Conservation (phyloP, 2,113 vertebrate genomes). For the Colossoma macropomum region DNA sequence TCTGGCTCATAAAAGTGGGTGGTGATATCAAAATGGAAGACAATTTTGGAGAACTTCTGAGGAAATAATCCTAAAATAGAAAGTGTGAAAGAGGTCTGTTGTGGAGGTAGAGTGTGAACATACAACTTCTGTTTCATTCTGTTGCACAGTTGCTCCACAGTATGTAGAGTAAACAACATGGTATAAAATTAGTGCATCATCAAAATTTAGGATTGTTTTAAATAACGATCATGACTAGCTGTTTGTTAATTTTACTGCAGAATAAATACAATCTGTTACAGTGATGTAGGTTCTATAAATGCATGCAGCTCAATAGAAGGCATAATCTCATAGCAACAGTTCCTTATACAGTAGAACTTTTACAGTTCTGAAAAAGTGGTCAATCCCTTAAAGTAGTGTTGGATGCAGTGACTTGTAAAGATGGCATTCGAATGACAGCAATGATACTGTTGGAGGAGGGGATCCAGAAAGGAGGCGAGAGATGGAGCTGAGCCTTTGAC, state of each 20-base stretch:
- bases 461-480: neutral
- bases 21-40: slow-evolving; percentile 21
- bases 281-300: neutral
- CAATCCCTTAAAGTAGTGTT: neutral
- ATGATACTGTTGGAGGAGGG: neutral
- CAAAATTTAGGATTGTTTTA: neutral
- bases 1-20: slow-evolving; percentile 27
- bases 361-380: neutral
- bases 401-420: neutral
- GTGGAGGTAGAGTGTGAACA: slow-evolving; percentile 39
- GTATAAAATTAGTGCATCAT: neutral
- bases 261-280: neutral
- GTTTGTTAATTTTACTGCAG: neutral
- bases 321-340: neutral
- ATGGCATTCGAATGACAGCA: neutral
- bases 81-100: slow-evolving; percentile 33
- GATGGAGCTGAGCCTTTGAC: too few relatives aligned
- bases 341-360: neutral
- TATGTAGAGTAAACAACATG: slow-evolving; percentile 16
- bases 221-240: neutral
- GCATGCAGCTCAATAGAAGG: neutral
- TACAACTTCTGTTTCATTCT: slow-evolving; percentile 21
- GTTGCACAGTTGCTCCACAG: neutral
- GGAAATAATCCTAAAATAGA: slow-evolving; percentile 19
- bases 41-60: slow-evolving; percentile 7